Base-by-base conservation (phyloP, 1,140 invertebrate species). In the Chrysomallon squamiferum region DNA sequence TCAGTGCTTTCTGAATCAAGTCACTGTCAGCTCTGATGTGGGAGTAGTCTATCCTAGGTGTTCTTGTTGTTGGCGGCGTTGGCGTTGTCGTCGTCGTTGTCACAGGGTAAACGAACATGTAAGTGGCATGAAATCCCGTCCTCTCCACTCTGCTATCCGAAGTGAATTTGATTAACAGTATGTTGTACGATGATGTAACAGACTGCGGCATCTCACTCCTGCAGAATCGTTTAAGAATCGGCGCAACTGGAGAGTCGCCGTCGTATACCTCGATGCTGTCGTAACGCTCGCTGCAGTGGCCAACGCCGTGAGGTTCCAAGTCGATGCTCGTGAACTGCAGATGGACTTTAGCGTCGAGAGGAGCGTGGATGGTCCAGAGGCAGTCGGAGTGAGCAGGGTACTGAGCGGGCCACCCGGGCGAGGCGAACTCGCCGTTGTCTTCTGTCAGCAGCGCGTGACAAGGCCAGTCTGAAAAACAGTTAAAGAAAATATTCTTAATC, bases 111-210 rank as follows among this genome's bases (percentile, higher is more conserved):
- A 73, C 50, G 59, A 79, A 79, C 45, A 56, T 65, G 62, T 76
- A 79, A 13, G 74, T 73, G 41, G 74, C 72, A 60, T 79, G 77
- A 59, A 76, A 79, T 0, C 77, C 77, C 0, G 70, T 76, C 2
- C 69, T 62, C 59, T 79, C 72, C 2, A 74, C 67, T n/a, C 68
- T 57, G 13, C 59, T 54, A 62, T 79, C 73, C 2, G 77, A 72
- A 2, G 61, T 61, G 32, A 79, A 73, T 6, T 59, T 70, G 15
- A 79, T 57, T 20, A 69, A 56, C 29, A 79, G 29, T 18, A 59
- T 58, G 61, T 71, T 72, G 57, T 65, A 63, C 18, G 56, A 41
- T 4, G 77, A 79, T 3, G 63, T 69, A 22, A 71, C 45, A 18
- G 72, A 68, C 15, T 64, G 59, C 20, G 64, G 54, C 20, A 59